These are phyloP conservation scores for Nephrotoma flavescens DNA, from an alignment of 2,888 invertebrate genomes.

Conservation along the genomic window DNA sequence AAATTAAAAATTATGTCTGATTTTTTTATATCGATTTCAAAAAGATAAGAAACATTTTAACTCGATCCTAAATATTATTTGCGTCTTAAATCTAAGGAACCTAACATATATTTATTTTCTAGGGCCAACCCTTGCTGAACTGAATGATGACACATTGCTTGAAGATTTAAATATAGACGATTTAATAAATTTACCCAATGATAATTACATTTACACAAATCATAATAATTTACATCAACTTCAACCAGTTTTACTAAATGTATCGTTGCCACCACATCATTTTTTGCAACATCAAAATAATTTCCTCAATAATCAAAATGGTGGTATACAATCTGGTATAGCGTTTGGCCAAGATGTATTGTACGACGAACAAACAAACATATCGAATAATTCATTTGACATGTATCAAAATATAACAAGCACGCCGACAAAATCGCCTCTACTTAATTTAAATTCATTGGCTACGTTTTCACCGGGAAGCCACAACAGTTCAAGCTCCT, in stretches of 20 bases:
- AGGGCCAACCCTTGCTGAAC: constrained; percentile 67
- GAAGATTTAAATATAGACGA: constrained; percentile 82
- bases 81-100: background rate
- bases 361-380: constrained; percentile 18
- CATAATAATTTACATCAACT: constrained; percentile 17
- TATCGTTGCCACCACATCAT: constrained; percentile 11
- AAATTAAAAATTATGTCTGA: background rate
- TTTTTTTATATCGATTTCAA: background rate
- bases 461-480: constrained; percentile 46
- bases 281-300: constrained; percentile 15
- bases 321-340: constrained; percentile 9
- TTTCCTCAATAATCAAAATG: background rate
- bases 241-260: constrained; percentile 21
- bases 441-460: constrained; percentile 17
- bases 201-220: constrained; percentile 8
- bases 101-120: background rate
- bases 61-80: no score
- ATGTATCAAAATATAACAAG: constrained; percentile 31
- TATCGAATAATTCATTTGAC: constrained; percentile 28
- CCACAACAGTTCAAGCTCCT: constrained; percentile 37
- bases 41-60: background rate
- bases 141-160: constrained; percentile 64
- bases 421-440: constrained; percentile 26
- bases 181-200: constrained; percentile 25
- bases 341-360: constrained; percentile 10